Evolutionary conservation across 2,797 vertebrate species (phyloP), one percentile per base, ranked within the genome.

Genomic region (Vireo griseus): DNA sequence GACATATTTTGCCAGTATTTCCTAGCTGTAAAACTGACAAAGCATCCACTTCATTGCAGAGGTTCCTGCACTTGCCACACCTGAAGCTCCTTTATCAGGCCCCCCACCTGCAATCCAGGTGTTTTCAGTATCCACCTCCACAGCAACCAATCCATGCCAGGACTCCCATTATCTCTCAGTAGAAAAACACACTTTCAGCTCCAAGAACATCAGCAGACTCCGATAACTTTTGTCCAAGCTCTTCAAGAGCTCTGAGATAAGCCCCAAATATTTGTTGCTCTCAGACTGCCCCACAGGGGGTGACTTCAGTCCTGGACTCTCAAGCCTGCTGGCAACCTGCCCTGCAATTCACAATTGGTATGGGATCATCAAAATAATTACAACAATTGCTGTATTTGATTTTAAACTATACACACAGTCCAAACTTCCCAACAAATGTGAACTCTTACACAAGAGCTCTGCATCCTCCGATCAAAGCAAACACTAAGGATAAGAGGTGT

Each of bases 241-340:
- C 25, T 13, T 9, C 13, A 35, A 40, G 33, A 83, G 31, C 28
- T 26, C 35, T 3, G 8, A 52, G 18, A 13, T n/a, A 57, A 68
- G 8, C 14, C 20, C 39, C 35, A 57, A 50, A 69, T 0, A 1
- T n/a, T 8, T 17, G 22, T 11, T 62, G 42, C 11, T 50, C 42
- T 25, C 21, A 72, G 37, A 72, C 28, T 52, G 18, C 14, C 9
- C 16, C 16, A 50, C 5, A 52, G 2, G 4, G 1, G 16, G 10
- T 12, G 51, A 37, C 35, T 52, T 75, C 29, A 21, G 24, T 22
- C 52, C 52, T 31, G 39, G 40, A 51, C n/a, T 42, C 21, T 13
- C 19, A 33, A 68, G 44, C 28, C 52, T 0, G 0, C 44, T 35
- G 33, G 35, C n/a, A 50, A 19, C 7, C 40, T 51, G n/a, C 28